Base-by-base conservation (phyloP, 2,113 vertebrate species). In the Platysternon megacephalum region DNA sequence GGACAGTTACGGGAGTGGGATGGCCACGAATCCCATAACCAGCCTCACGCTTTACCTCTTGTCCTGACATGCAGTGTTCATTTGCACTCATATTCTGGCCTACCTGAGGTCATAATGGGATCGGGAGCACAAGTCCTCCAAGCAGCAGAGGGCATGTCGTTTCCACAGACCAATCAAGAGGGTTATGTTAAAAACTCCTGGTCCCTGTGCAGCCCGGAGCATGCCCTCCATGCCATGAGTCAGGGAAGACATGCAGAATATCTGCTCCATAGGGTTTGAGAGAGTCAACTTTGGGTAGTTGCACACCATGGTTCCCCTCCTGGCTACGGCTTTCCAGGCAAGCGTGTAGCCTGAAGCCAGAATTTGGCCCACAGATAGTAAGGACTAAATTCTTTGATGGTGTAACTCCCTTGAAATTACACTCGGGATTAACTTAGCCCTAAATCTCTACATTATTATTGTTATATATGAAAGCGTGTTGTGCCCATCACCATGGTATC, bases 161-260 rank as follows among this genome's bases (percentile, higher is more conserved):
- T 96, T 90, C 85, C 92, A 53, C 91, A 95, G 92, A 92, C 82
- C 96, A 92, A 97, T 94, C 87, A 96, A 95, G 93, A 90, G 96
- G 96, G 61, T 89, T 79, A 1, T 84, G 72, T 44, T 76, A 26
- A 44, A 44, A 76, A 44, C 5, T 42, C 84, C 88, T 94, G 96
- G 0, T 0, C 53, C 83, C 10, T 86, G 89, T 82, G 92, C 88
- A 92, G 89, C 28, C 0, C 32, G 1, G 90, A 55, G 58, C 1
- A 1, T 79, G 85, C 88, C 1, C 1, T 86, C 86, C 79, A 81
- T 90, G 88, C 74, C 86, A 78, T 94, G 93, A 28, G 11, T 48
- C 0, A 2, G 89, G 39, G 12, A 72, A 93, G 74, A 78, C 6
- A 28, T 16, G 42, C 26, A 78, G 42, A 46, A 28, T 46, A 28